Base-by-base conservation (phyloP, 2,888 invertebrate genomes). In the Nomada ferruginata region DNA sequence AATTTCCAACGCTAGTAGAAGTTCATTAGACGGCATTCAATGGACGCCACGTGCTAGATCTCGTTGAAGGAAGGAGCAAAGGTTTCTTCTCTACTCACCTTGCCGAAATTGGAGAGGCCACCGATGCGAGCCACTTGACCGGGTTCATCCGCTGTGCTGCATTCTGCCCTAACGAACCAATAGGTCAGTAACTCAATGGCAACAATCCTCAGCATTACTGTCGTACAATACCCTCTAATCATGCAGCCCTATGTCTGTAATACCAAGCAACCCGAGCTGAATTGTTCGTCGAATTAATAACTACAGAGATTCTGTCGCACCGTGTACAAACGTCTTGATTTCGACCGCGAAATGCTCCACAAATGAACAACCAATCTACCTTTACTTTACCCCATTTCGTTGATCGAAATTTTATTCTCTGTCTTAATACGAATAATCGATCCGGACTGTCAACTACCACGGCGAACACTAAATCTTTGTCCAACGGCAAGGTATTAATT, bases 111-210 rank as follows among this genome's bases (percentile, higher is more conserved):
- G 42, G 95, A 95, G 81, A 96, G 94, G 79, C 96, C 96, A 85
- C 95, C 95, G 91, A 95, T 95, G 91, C 95, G 95, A 87, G 95
- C 95, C 92, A 94, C 94, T 92, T 95, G 94, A 82, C 95, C 95
- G 71, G 95, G 95, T 90, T 95, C 95, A 93, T 95, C 95, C 92
- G 94, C 95, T 94, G 95, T 95, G 94, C 96, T 95, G 93, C 95
- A 95, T 94, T 96, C 96, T 93, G 96, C 96, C 96, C 96, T 96
- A 92, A 90, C 94, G 93, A 92, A 93, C 92, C 92, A 93, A 93
- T 91, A 93, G 90, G 91, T 92, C 91, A 92, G 92, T 93, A 92
- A 93, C 91, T 92, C 91, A 92, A 91, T 91, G 90, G 91, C 79
- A 86, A 92, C 87, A 86, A 89, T 91, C 84, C 82, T 89, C 86